Evolutionary conservation across 2,113 vertebrate genomes (phyloP).

Genomic region (Scartelaos histophorus): DNA sequence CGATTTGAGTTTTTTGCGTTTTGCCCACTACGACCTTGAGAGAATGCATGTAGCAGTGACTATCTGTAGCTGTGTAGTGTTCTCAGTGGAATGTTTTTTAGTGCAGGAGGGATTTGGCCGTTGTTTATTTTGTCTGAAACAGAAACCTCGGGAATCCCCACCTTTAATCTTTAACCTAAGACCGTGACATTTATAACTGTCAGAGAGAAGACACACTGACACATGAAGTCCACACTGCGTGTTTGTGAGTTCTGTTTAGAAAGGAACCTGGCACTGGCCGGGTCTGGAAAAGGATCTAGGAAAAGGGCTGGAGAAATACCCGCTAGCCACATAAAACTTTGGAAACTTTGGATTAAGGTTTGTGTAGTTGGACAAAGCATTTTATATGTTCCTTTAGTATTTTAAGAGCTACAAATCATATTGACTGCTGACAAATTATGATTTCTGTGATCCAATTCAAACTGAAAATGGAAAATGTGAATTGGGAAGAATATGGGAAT

Average conservation of each 20-base stretch:
- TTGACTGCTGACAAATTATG: not conserved
- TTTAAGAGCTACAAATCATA: not conserved
- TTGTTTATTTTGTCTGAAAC: constrained; percentile 13
- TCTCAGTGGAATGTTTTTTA: constrained; percentile 7
- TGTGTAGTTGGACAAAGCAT: not conserved
- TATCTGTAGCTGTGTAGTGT: not conserved
- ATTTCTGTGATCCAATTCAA: not conserved
- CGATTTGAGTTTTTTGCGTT: too few relatives aligned
- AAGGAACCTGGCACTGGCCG: not conserved
- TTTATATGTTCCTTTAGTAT: not conserved
- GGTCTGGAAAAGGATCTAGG: not conserved
- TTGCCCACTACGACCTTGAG: not conserved
- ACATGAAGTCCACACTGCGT: not conserved
- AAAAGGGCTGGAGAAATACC: not conserved
- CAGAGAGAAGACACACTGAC: constrained; percentile 2
- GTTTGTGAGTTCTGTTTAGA: not conserved
- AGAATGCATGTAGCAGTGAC: not conserved
- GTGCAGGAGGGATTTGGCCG: not conserved
- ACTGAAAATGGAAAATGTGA: not conserved
- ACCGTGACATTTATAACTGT: constrained; percentile 4
- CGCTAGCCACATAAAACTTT: not conserved
- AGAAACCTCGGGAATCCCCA: constrained; percentile 6
- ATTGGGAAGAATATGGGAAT: not conserved
- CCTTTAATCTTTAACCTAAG: constrained; percentile 10
- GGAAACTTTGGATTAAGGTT: not conserved